Evolutionary conservation across 2,797 vertebrate genomes (phyloP).

Genomic region (Pelochelys cantorii): DNA sequence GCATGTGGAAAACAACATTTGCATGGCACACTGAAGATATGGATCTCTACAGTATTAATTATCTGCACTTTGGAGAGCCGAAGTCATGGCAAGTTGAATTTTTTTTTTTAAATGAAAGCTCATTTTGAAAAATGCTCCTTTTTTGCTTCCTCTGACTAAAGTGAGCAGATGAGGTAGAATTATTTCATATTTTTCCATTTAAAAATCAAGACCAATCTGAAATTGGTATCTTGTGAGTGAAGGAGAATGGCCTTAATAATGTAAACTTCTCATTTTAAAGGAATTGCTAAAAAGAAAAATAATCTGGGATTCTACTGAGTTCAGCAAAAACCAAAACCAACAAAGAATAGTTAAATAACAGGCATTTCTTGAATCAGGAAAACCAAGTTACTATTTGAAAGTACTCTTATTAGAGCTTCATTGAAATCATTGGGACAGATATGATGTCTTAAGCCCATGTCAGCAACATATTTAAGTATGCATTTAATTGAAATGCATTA

Average conservation of each 20-base stretch:
- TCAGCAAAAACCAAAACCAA: not conserved
- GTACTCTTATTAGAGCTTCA: not conserved
- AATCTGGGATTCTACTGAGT: not conserved
- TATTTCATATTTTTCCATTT: not conserved
- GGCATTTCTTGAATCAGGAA: not conserved
- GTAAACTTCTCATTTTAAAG: not conserved
- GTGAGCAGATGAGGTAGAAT: not conserved
- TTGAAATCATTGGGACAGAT: not conserved
- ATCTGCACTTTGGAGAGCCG: constrained; percentile 97
- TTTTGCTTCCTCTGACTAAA: constrained; percentile 37
- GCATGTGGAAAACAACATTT: constrained; percentile 99
- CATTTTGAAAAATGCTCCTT: not conserved
- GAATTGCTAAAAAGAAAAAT: not conserved
- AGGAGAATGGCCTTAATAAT: not conserved
- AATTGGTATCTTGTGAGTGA: not conserved
- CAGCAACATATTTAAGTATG: not conserved
- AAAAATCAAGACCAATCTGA: not conserved
- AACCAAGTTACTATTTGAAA: not conserved
- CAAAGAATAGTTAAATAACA: not conserved
- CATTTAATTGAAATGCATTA: too few species aligned
- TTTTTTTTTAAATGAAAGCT: constrained; percentile 13
- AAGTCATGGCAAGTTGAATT: constrained; percentile 92
- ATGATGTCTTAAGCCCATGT: not conserved
- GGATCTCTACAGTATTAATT: constrained; percentile 99
- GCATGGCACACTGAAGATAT: constrained; percentile 99